Conservation (phyloP, 2,888 invertebrate species). For the Dryococelus australis region DNA sequence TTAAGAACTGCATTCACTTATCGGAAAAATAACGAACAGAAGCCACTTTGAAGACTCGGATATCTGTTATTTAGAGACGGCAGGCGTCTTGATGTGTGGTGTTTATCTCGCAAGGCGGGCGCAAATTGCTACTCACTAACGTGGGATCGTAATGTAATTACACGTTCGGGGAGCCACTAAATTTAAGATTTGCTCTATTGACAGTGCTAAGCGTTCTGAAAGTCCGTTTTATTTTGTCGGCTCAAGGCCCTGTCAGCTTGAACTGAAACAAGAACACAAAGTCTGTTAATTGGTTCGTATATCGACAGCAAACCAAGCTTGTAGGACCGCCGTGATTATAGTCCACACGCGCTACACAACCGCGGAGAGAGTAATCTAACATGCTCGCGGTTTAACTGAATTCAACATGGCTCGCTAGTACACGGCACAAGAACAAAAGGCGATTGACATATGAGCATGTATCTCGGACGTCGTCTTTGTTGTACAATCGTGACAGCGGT, state of each 20-base stretch:
- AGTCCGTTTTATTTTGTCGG: background rate
- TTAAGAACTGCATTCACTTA: too few relatives aligned
- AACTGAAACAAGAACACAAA: background rate
- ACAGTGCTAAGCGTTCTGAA: background rate
- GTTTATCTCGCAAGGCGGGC: too few relatives aligned
- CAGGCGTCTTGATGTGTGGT: too few relatives aligned
- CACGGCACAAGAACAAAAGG: background rate
- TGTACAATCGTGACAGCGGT: background rate
- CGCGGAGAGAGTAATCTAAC: background rate
- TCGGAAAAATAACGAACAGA: too few relatives aligned
- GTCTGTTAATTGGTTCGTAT: too few relatives aligned
- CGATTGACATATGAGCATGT: background rate
- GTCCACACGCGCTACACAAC: background rate
- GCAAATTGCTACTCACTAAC: too few relatives aligned
- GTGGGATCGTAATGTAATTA: too few relatives aligned
- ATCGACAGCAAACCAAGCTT: background rate
- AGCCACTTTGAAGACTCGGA: too few relatives aligned
- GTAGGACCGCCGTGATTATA: background rate
- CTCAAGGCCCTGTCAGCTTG: background rate
- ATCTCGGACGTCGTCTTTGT: background rate
- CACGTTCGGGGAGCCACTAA: too few relatives aligned
- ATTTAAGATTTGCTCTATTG: background rate
- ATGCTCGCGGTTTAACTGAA: background rate
- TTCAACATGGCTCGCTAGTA: background rate
- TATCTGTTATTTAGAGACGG: too few relatives aligned